Percentiles rank a stretch among this genome's conserved stretches.
Evolutionary conservation across 2,888 invertebrate genomes (phyloP).

Genomic region (Nephrotoma guestfalica): DNA sequence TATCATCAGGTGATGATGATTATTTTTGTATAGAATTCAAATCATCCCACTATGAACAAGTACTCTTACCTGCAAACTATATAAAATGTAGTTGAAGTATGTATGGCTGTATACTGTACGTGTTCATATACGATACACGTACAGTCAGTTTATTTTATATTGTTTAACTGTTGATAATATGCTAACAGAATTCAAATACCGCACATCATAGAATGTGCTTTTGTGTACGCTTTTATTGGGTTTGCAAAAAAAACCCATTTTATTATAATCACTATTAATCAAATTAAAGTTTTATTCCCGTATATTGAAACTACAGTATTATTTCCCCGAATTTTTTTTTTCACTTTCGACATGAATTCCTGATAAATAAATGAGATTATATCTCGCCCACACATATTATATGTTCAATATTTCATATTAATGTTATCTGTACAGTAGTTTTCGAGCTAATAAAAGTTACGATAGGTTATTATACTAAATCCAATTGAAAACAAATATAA

Average conservation of each 20-base stretch:
- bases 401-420: background rate
- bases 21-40: background rate
- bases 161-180: background rate
- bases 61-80: background rate
- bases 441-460: background rate
- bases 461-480: background rate
- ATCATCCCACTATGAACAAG: background rate
- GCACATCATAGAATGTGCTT: background rate
- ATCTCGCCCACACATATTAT: background rate
- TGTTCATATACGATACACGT: background rate
- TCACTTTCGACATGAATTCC: background rate
- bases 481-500: background rate
- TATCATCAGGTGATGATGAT: background rate
- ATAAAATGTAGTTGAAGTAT: background rate
- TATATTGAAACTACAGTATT: background rate
- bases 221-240: background rate
- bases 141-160: background rate
- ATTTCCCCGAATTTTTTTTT: background rate
- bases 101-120: background rate
- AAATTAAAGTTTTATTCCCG: background rate
- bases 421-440: background rate
- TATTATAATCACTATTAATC: background rate
- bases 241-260: background rate
- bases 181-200: background rate
- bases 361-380: background rate